phyloP scores from a whole-genome alignment of 2,797 vertebrate species.

The Rhynchotus rufescens region DNA sequence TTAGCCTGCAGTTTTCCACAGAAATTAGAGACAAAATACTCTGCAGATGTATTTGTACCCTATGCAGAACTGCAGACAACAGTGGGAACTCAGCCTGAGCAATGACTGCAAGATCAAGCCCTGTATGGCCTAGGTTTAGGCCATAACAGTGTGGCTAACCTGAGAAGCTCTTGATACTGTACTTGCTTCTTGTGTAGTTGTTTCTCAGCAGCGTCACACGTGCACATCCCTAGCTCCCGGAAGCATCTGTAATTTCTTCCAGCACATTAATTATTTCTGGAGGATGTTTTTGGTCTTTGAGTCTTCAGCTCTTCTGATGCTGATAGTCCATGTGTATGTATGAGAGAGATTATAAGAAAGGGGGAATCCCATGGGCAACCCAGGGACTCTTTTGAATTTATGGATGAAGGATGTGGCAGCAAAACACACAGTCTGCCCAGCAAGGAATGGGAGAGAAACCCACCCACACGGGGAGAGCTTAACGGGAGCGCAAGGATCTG shows the following conservation, averaged over 20 bases:
- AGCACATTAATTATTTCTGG: constrained; percentile 17
- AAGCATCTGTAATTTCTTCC: constrained; percentile 7
- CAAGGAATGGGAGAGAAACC: neutral
- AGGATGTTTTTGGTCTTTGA: neutral
- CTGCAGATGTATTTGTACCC: neutral
- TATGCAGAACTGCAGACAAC: neutral
- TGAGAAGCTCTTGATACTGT: neutral
- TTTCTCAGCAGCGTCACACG: neutral
- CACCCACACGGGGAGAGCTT: neutral
- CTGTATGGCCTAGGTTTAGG: neutral
- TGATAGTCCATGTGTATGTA: constrained; percentile 15
- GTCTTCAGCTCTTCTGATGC: neutral
- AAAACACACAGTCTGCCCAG: constrained; percentile 11
- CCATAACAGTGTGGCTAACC: neutral
- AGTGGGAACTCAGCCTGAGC: neutral
- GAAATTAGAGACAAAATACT: neutral
- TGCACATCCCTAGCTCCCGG: neutral
- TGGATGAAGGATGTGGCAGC: constrained; percentile 47
- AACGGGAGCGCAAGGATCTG: neutral
- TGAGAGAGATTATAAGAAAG: constrained; percentile 33
- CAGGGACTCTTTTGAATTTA: neutral
- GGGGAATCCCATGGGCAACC: constrained; percentile 22
- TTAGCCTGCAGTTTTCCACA: neutral
- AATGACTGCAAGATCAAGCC: neutral
- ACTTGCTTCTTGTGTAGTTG: neutral